Conservation (phyloP, 2,888 invertebrate species). For the Diadegma fenestrale region DNA sequence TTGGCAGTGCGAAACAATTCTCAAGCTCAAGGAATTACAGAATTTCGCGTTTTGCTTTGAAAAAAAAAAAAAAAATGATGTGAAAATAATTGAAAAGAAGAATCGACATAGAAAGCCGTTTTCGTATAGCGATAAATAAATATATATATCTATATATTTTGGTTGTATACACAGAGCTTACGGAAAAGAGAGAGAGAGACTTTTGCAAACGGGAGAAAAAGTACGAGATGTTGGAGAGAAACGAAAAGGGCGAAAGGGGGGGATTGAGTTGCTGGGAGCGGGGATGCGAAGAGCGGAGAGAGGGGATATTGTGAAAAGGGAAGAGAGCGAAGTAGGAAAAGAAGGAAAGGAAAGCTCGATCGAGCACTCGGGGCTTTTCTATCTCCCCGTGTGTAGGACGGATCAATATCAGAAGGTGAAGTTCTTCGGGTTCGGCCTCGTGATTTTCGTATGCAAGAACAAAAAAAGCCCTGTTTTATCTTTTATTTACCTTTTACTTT, state of each 20-base stretch:
- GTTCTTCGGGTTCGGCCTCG: slow-evolving; percentile 73
- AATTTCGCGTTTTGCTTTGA: no score
- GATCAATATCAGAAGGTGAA: slow-evolving; percentile 79
- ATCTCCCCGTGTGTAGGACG: slow-evolving; percentile 74
- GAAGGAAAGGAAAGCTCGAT: slow-evolving; percentile 60
- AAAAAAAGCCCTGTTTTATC: slow-evolving; percentile 60
- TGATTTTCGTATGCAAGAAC: slow-evolving; percentile 55
- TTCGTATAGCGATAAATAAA: slow-evolving; percentile 11
- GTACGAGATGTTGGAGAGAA: slow-evolving; percentile 64
- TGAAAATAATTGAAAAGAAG: background rate
- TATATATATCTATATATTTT: slow-evolving; percentile 42
- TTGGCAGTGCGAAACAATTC: no score
- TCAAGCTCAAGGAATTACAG: no score
- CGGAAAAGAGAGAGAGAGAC: slow-evolving; percentile 61
- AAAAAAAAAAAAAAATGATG: background rate
- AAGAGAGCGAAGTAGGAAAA: slow-evolving; percentile 66
- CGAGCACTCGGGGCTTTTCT: slow-evolving; percentile 69
- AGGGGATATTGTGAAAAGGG: slow-evolving; percentile 53
- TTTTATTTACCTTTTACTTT: slow-evolving; percentile 19
- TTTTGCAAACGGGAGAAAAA: slow-evolving; percentile 54
- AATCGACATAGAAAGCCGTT: background rate
- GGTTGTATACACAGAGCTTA: slow-evolving; percentile 54
- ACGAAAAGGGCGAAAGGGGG: slow-evolving; percentile 17
- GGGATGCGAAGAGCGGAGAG: slow-evolving; percentile 17
- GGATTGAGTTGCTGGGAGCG: slow-evolving; percentile 51